Conservation (phyloP, 2,113 vertebrate species). For the Hypocryptadius cinnamomeus region DNA sequence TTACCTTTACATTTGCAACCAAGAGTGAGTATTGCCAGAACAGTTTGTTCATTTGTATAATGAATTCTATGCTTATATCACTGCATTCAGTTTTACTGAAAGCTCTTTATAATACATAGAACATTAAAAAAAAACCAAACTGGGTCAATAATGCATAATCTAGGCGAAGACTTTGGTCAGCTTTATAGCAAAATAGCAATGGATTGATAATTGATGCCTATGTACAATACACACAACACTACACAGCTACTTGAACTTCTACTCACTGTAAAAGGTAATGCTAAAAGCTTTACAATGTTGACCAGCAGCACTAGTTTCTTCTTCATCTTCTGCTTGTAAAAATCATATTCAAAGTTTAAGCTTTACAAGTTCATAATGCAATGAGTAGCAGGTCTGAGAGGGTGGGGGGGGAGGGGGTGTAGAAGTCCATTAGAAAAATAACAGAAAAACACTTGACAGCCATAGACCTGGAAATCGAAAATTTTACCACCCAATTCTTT, state of each 20-base stretch:
- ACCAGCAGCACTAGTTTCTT: neutral
- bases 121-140: neutral
- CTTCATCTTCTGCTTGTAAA: neutral
- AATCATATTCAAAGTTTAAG: neutral
- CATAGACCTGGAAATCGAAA: neutral
- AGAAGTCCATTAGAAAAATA: neutral
- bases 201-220: neutral
- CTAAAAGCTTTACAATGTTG: neutral
- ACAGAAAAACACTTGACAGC: neutral
- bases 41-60: neutral
- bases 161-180: neutral
- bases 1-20: neutral
- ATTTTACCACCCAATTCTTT: neutral
- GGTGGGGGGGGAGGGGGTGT: rapidly evolving
- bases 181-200: neutral
- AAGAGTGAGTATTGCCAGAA: neutral
- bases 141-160: neutral
- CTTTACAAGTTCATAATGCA: neutral
- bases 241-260: neutral
- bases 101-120: neutral
- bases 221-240: neutral
- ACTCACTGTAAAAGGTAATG: neutral
- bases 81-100: neutral
- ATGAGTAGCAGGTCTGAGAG: neutral
- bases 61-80: neutral